Evolutionary conservation across 2,113 vertebrate species (phyloP).

Genomic region (Otolemur garnettii): DNA sequence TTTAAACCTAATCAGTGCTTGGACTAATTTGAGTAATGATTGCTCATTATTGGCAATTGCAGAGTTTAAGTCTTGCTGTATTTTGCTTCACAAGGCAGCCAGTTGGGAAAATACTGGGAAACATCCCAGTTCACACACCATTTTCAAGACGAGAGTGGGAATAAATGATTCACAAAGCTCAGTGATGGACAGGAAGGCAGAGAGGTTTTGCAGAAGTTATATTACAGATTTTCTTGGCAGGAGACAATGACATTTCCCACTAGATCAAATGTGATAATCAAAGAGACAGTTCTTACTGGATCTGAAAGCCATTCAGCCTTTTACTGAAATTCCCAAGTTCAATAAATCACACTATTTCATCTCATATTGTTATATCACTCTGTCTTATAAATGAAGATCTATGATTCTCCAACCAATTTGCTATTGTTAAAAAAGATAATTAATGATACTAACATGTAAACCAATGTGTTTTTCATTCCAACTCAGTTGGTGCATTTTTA

Average conservation of each 20-base stretch:
- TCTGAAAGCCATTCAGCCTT: conserved; percentile 70
- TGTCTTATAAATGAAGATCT: conserved; percentile 84
- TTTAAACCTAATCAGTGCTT: conserved; percentile 99
- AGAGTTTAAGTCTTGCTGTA: conserved; percentile 96
- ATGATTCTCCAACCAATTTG: conserved; percentile 77
- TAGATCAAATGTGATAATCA: conserved; percentile 76
- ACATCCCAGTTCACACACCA: conserved; percentile 70
- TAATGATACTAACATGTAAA: conserved; percentile 75
- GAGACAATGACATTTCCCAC: conserved; percentile 67
- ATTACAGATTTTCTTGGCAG: conserved; percentile 79
- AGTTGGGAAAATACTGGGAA: conserved; percentile 88
- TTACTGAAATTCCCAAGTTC: conserved; percentile 82
- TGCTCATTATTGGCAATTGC: conserved; percentile 98
- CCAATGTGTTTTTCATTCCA: conserved; percentile 56
- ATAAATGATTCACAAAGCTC: conserved; percentile 60
- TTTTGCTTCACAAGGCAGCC: conserved; percentile 91
- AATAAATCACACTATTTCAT: conserved; percentile 86
- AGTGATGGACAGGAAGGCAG: conserved; percentile 63
- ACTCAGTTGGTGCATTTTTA: conserved; percentile 70
- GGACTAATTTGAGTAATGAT: conserved; percentile 99
- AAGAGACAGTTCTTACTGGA: conserved; percentile 79
- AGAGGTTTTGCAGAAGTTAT: conserved; percentile 79
- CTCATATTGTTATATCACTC: conserved; percentile 64
- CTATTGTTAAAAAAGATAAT: conserved; percentile 79
- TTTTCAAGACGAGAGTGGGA: conserved; percentile 64